Evolutionary conservation across 2,113 vertebrate species (phyloP), one percentile per base, ranked within the genome.

Genomic region (Erpornis zantholeuca): DNA sequence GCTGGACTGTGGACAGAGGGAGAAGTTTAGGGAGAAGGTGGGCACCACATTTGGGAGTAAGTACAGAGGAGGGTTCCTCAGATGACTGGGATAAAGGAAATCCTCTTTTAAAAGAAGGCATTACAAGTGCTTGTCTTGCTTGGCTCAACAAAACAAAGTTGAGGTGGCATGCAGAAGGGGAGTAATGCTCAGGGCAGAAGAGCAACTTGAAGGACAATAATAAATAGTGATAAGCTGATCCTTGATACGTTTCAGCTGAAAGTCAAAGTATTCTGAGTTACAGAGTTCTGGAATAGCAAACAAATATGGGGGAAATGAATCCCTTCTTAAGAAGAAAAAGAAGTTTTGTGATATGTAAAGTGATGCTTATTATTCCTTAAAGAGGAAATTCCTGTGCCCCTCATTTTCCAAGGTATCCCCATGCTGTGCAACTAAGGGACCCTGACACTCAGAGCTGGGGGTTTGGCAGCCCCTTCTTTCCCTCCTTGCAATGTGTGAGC

Each of bases 171-270:
- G 44, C 36, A 52, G 28, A 42, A 53, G 28, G 31, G 31, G 10
- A 69, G 19, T 27, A 79, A 72, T 0, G 9, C 0, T 0, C 13
- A 65, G 15, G 17, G 15, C 0, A 5, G 59, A 83, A 88, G 10
- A 76, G 44, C 0, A 1, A 16, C 49, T 60, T 53, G 44, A 80
- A 81, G n/a, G 28, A 38, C 11, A 57, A 21, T 22, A 79, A 60
- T 56, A 79, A 52, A n/a, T 21, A 61, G 5, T 29, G 12, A 69
- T 69, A 38, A 88, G 16, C 19, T 71, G 38, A 64, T 80, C 31
- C 54, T 80, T 83, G 25, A 23, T 35, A 38, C 38, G 7, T 73
- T 88, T 73, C n/a, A 33, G 27, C 45, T 69, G 40, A 49, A 91
- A 92, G n/a, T 18, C 28, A 45, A 88, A 92, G 33, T 35, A 78